Conservation (phyloP, 2,113 vertebrate genomes). For the Grus americana region DNA sequence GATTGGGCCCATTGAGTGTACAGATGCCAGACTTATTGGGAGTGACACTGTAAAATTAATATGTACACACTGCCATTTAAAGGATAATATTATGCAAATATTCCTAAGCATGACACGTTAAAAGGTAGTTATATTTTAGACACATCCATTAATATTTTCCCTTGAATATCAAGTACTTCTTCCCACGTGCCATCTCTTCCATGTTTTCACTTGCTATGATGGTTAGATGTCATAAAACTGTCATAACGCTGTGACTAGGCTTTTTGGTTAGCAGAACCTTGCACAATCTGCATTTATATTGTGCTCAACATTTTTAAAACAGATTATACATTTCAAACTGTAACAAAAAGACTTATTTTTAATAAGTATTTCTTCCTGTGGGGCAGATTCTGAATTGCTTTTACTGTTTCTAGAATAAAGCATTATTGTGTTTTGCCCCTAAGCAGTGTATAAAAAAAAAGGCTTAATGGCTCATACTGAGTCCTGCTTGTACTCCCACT, state of each 20-base stretch:
- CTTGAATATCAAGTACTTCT: conserved; percentile 42
- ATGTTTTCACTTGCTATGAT: conserved; percentile 43
- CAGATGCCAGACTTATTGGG: background rate
- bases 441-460: background rate
- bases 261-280: conserved; percentile 23
- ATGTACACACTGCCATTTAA: conserved; percentile 19
- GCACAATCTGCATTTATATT: background rate
- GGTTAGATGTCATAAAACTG: conserved; percentile 48
- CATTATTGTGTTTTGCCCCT: background rate
- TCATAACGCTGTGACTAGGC: conserved; percentile 54
- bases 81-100: conserved; percentile 52
- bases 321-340: background rate
- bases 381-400: background rate
- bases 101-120: conserved; percentile 12
- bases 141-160: conserved; percentile 56
- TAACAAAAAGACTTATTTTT: background rate
- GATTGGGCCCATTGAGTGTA: background rate
- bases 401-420: background rate
- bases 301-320: background rate
- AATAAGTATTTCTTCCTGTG: background rate
- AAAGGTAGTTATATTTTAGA: conserved; percentile 43
- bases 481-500: background rate
- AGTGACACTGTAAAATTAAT: conserved; percentile 21
- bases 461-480: background rate
- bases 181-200: conserved; percentile 35